Base-by-base conservation (phyloP, 2,113 vertebrate species). In the Festucalex cinctus region DNA sequence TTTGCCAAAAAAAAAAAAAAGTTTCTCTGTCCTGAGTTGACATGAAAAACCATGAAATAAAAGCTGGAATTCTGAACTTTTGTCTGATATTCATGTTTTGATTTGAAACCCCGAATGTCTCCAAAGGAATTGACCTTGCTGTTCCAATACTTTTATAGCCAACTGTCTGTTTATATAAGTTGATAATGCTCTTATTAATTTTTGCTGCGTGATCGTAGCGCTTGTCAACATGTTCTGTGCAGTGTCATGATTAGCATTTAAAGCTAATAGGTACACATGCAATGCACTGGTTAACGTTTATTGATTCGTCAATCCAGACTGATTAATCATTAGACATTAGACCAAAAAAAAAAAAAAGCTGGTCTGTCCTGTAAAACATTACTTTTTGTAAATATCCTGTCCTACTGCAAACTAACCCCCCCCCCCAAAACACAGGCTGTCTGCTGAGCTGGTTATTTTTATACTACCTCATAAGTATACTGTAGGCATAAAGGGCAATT, bases 341-440 rank as follows among this genome's bases (percentile, higher is more conserved):
- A n/a, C n/a, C n/a, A 32, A 32, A 32, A 4, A 32, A 32, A 32
- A 32, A 32, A 4, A 32, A 32, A 32, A 32, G 28, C 28, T 64
- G 68, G 76, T 32, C 54, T 60, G 70, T 78, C 72, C 64, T 85
- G 82, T 87, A 85, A 88, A 79, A 87, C 74, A 85, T 88, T 85
- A 88, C 81, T 78, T 86, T 75, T 82, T 57, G 79, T 66, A 80
- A 75, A 71, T 75, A 84, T 83, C 28, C 28, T 32, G 81, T 87
- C 86, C 83, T 86, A 71, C 78, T 80, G 77, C 78, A 83, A 88
- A 76, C 77, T 81, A 85, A 76, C 81, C 80, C 86, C 83, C 81
- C 80, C 76, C 72, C 76, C 79, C 71, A 76, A 59, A 79, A 72
- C 71, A 72, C 68, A 82, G 60, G 77, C 70, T 73, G 54, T 75